Base-by-base conservation (phyloP, 2,113 vertebrate genomes). In the Orientallactaga bullata region DNA sequence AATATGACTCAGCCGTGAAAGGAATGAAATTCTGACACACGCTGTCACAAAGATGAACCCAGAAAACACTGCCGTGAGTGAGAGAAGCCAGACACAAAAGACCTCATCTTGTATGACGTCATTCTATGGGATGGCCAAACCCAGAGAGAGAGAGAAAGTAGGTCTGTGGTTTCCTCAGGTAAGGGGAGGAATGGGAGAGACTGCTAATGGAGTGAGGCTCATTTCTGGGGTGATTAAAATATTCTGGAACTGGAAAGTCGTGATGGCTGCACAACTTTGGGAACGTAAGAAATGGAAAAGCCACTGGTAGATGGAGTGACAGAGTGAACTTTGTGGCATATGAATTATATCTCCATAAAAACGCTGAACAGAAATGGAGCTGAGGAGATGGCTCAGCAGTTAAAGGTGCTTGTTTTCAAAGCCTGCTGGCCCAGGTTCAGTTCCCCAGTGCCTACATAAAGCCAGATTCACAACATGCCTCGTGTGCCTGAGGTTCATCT, bases 31-130 rank as follows among this genome's bases (percentile, higher is more conserved):
- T 15, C 63, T 2, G 24, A 81, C 47, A 23, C 8, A 20, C 0
- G 9, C n/a, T 66, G 28, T 39, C 32, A 30, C 39, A 13, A 0
- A 2, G 69, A 32, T 30, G 55, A 72, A 47, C 60, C 37, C 24
- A 26, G 2, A 92, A 78, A 81, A 84, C 72, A 5, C 3, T 9
- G 23, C 0, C 0, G 2, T 0, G 20, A 42, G 30, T 2, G 6
- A 61, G 66, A 91, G 55, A 58, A 88, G 24, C 7, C 89, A 80
- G 58, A 42, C 24, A 55, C 39, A 15, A 37, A 85, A 47, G 60
- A 6, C 32, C 35, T 28, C 12, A 7, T 23, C 3, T 24, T 37
- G 10, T 17, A 26, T 4, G 55, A 77, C 30, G 37, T 39, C 30
- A 30, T 23, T 30, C 24, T 0, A 11, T 17, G 35, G 74, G n/a